Base-by-base conservation (phyloP, 1,140 invertebrate species). In the Lerema accius region DNA sequence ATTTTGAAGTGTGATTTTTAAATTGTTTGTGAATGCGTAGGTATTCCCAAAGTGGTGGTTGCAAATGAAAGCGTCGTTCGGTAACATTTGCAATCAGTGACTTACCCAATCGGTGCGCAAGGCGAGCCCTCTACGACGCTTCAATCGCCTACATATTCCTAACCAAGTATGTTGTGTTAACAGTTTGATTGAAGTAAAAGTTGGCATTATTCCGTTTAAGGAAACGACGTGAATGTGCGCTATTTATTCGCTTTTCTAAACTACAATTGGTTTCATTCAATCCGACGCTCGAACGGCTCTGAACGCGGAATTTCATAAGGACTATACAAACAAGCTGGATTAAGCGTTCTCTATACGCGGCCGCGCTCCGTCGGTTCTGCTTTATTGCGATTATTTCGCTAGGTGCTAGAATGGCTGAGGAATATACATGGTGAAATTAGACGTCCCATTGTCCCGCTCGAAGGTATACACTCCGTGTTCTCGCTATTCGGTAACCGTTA, bases 21-120 rank as follows among this genome's bases (percentile, higher is more conserved):
- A 15, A 28, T 3, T 16, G 28, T 15, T 35, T 16, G 9, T 23
- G 15, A 51, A 58, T 43, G 23, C 16, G 19, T 58, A 43, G 15
- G 48, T 43, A 65, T 56, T 56, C 35, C 6, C 42, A 50, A 37
- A 49, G 64, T 39, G 32, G 43, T 19, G 13, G 39, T 49, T 28
- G 56, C 45, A 35, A 50, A 58, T 61, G 46, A 51, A 28, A 23
- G 42, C 26, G 14, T 17, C 49, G 11, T 39, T 48, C 39, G 49
- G 28, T 51, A 28, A 65, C 59, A 58, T 65, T 65, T 39, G 63
- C 60, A 49, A 60, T 60, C 56, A 60, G 32, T 26, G 42, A 42
- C 46, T 61, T 60, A 61, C 56, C 56, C 45, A 67, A 69, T 49
- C 43, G 46, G 46, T 65, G 64, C 53, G 61, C 65, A 70, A 70